A percentile compares a stretch with the other conserved stretches of the same genome.
Conservation (phyloP, 2,888 invertebrate species). For the Himalopsyche kuldschensis region DNA sequence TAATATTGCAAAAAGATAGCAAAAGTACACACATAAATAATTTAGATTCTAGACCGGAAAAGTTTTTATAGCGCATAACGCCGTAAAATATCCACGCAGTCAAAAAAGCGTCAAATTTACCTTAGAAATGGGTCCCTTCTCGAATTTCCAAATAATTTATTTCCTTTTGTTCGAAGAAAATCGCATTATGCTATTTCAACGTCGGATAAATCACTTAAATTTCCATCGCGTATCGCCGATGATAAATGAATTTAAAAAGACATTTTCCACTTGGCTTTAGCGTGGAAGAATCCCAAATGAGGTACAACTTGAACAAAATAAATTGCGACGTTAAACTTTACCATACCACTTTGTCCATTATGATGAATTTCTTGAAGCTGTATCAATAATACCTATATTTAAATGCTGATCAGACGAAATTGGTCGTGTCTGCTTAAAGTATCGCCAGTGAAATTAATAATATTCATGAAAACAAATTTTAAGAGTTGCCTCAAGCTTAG, state of each 20-base stretch:
- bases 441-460: neutral
- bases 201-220: slow-evolving; percentile 39
- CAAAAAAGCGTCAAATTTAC: neutral
- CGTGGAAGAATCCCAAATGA: slow-evolving; percentile 10
- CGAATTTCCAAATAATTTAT: slow-evolving; percentile 27
- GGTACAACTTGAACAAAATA: slow-evolving; percentile 8
- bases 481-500: no score
- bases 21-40: slow-evolving; percentile 1
- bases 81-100: neutral
- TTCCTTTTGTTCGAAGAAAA: slow-evolving; percentile 30
- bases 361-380: neutral
- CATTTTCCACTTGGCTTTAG: slow-evolving; percentile 23
- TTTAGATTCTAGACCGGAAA: slow-evolving; percentile 1
- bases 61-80: slow-evolving; percentile 1
- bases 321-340: slow-evolving; percentile 11
- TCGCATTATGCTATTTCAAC: slow-evolving; percentile 36
- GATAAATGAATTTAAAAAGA: slow-evolving; percentile 37
- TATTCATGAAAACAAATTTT: no score
- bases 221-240: slow-evolving; percentile 33
- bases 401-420: neutral
- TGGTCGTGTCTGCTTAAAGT: neutral
- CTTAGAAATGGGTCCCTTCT: slow-evolving; percentile 4
- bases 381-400: neutral
- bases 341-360: neutral
- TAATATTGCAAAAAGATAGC: slow-evolving; percentile 1